A percentile compares a stretch with the other conserved stretches of the same genome.
Conservation (phyloP, 2,797 vertebrate genomes). For the Gambelia wislizenii region DNA sequence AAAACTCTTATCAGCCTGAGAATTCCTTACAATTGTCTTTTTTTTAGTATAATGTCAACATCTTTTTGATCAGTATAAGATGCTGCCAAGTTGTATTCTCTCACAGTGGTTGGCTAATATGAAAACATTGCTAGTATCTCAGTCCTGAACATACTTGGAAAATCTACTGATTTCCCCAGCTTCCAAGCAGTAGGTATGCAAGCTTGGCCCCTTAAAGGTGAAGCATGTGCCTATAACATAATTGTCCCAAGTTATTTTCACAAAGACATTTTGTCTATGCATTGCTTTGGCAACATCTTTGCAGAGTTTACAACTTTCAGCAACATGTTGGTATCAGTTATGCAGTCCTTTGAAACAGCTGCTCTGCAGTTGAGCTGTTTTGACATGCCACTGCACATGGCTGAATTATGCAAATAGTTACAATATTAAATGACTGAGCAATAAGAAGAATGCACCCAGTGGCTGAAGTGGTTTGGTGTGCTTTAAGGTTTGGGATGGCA, state of each 20-base stretch:
- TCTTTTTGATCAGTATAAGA: slow-evolving; percentile 38
- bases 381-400: slow-evolving; percentile 85
- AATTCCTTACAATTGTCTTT: slow-evolving; percentile 48
- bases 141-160: not conserved
- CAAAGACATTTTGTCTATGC: slow-evolving; percentile 88
- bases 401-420: slow-evolving; percentile 86
- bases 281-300: slow-evolving; percentile 86
- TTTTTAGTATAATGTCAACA: slow-evolving; percentile 12
- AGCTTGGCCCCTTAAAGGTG: slow-evolving; percentile 38
- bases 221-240: slow-evolving; percentile 82
- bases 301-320: slow-evolving; percentile 89
- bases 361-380: slow-evolving; percentile 89
- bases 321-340: slow-evolving; percentile 91
- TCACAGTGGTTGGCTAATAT: slow-evolving; percentile 66
- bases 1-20: slow-evolving; percentile 36
- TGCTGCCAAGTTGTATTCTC: slow-evolving; percentile 50
- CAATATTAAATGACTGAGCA: slow-evolving; percentile 85
- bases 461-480: slow-evolving; percentile 30
- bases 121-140: slow-evolving; percentile 62
- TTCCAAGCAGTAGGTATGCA: not conserved
- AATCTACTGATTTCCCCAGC: not conserved
- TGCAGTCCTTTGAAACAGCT: slow-evolving; percentile 91
- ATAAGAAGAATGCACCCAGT: slow-evolving; percentile 66
- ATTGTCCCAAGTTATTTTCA: slow-evolving; percentile 88
- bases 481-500: not conserved